Conservation (phyloP, 1,140 invertebrate species). For the Pygmarrhopalites habei region DNA sequence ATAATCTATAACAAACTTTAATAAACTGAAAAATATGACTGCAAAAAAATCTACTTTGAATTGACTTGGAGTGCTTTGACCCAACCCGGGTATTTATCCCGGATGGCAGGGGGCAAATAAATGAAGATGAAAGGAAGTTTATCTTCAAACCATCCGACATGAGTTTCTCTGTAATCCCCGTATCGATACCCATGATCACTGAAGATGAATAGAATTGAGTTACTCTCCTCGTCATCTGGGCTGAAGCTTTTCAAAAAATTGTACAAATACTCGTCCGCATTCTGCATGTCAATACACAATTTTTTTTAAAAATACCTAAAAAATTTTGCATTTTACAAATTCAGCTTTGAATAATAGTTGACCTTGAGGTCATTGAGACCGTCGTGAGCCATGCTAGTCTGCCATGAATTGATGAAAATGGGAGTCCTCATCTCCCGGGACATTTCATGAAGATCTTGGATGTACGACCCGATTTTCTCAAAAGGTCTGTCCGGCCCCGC, state of each 20-base stretch:
- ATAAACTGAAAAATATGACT: no score
- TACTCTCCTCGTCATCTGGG: conserved; percentile 7
- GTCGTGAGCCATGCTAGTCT: conserved; percentile 26
- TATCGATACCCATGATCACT: conserved; percentile 35
- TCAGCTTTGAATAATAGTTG: no score
- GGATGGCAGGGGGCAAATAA: conserved; percentile 18
- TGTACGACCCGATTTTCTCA: conserved; percentile 20
- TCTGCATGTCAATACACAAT: no score
- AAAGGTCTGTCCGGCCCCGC: no score
- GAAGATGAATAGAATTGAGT: conserved; percentile 36
- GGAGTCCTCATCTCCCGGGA: conserved; percentile 2
- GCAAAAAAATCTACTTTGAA: conserved; percentile 13
- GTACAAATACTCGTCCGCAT: no score
- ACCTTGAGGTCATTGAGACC: background rate
- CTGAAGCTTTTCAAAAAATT: background rate
- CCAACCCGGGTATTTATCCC: conserved; percentile 11
- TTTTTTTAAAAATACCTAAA: no score
- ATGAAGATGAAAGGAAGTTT: conserved; percentile 33
- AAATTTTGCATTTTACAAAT: no score
- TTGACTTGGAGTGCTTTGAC: conserved; percentile 2
- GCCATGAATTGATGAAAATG: conserved; percentile 25
- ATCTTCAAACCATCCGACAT: conserved; percentile 36
- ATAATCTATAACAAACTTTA: no score
- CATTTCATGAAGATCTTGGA: conserved; percentile 14
- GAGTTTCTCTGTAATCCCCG: conserved; percentile 17